Evolutionary conservation across 2,797 vertebrate species (phyloP), one percentile per base, ranked within the genome.

Genomic region (Rhinogobio ventralis): DNA sequence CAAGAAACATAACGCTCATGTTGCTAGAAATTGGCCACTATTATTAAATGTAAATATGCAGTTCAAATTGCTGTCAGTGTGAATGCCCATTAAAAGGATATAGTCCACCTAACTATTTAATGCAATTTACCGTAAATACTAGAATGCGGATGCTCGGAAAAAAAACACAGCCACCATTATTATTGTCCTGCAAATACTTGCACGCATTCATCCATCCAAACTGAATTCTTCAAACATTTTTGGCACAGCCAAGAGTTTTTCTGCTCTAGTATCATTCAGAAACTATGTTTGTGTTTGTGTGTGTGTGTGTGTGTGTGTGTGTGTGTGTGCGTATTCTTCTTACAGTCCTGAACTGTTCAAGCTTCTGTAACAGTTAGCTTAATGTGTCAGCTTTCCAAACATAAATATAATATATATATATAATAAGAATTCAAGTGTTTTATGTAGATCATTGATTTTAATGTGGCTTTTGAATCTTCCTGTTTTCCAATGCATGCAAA

Each of bases 171-270:
- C n/a, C n/a, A 62, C 11, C 25, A 1, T 25, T 45, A n/a, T 71
- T 71, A 11, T 45, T 42, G 68, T 25, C 20, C 68, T 42, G 68
- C 68, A 6, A 45, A 71, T 45, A 14, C 68, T 71, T 39, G 39
- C 39, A 36, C 3, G 4, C 66, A 2, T 30, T 20, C 46, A 76
- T 60, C 33, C n/a, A 6, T 25, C 23, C 71, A 30, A 51, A 33
- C 25, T 25, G 23, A 77, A 77, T 77, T 77, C 74, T 53, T 77
- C 20, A 60, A n/a, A 73, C 25, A 11, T 28, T 8, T 73, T 25
- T 73, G 69, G 51, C 30, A 7, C 55, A 60, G 51, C 51, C 10
- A 36, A 39, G 33, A 25, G 6, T 60, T 60, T 75, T 77, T 55
- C 28, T 3, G 10, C 30, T 39, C 30, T n/a, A 14, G 73, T 13